phyloP scores from a whole-genome alignment of 2,797 vertebrate genomes.

The Myotis vivesi region DNA sequence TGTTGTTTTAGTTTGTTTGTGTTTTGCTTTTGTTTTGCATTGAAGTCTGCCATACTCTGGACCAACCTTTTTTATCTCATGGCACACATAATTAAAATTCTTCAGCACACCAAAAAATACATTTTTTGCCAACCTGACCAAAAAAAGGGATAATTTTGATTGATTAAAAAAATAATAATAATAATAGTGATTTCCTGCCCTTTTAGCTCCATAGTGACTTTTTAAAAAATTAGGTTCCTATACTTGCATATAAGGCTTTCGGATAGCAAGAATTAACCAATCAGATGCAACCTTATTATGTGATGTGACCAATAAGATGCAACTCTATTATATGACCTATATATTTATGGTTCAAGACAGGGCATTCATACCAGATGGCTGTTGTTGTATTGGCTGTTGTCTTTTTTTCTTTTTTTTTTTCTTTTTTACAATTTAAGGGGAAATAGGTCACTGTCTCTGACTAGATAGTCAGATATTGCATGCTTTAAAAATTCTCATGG shows the following conservation, averaged over 20 bases:
- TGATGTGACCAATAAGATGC: background rate
- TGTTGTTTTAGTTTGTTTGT: background rate
- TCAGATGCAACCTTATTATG: background rate
- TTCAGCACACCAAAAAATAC: background rate
- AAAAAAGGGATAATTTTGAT: background rate
- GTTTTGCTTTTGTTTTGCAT: slow-evolving; percentile 22
- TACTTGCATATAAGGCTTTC: background rate
- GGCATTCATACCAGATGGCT: background rate
- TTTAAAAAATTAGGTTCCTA: background rate
- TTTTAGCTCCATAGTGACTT: background rate
- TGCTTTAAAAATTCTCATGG: background rate
- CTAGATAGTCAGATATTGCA: background rate
- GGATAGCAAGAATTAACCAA: background rate
- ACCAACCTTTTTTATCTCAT: background rate
- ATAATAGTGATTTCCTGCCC: background rate
- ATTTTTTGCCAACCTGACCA: background rate
- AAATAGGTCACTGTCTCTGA: background rate
- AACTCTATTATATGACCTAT: background rate
- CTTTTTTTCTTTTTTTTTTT: background rate
- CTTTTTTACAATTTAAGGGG: background rate
- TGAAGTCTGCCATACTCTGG: background rate
- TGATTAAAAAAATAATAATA: background rate
- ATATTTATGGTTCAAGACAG: background rate
- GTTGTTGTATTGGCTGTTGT: background rate
- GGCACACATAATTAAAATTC: background rate